Evolutionary conservation across 1,140 invertebrate species (phyloP), one percentile per base, ranked within the genome.

Genomic region (Odontomachus brunneus): DNA sequence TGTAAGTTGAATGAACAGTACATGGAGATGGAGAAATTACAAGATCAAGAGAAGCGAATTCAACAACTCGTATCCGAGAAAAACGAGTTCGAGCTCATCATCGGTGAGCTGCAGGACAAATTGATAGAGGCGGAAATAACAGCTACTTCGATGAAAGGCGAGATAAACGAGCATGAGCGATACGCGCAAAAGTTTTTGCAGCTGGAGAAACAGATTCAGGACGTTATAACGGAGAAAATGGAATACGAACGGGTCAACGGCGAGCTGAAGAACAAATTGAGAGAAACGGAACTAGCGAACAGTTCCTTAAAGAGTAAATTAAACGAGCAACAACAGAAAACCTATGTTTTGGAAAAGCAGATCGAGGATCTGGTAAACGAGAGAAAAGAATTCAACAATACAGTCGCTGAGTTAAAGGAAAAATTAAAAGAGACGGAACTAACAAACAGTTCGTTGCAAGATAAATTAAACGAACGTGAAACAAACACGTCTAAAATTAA

Each of bases 211-310:
- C 55, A 86, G 17, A 62, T 55, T 15, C 15, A 60, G 33, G 33
- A 51, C 60, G 22, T 80, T 33, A 49, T 48, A 29, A 7, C 55
- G 0, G 63, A 86, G 60, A 66, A 80, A 81, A 81, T 71, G 38
- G 71, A 83, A 62, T 72, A 67, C 26, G 66, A 86, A 76, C 71
- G 14, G 2, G 63, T 80, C n/a, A 73, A 49, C 1, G 15, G 19
- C 1, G 44, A 90, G 0, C 62, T 90, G n/a, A 59, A 60, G 24
- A 51, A 53, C 1, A 22, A 84, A 63, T 78, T 80, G 44, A 33
- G 44, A 67, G n/a, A 89, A 26, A 60, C 67, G 3, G 53, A 66
- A 81, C 3, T 33, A 0, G 38, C 22, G n/a, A 57, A 71, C 51
- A 29, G 17, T 29, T 66, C 24, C 9, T 44, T 75, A n/a, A 75